Percentiles rank a stretch among this genome's conserved stretches.
These are phyloP conservation scores for Drosophila meridionalis DNA, from an alignment of 2,888 invertebrate genomes.

Conservation along the genomic window DNA sequence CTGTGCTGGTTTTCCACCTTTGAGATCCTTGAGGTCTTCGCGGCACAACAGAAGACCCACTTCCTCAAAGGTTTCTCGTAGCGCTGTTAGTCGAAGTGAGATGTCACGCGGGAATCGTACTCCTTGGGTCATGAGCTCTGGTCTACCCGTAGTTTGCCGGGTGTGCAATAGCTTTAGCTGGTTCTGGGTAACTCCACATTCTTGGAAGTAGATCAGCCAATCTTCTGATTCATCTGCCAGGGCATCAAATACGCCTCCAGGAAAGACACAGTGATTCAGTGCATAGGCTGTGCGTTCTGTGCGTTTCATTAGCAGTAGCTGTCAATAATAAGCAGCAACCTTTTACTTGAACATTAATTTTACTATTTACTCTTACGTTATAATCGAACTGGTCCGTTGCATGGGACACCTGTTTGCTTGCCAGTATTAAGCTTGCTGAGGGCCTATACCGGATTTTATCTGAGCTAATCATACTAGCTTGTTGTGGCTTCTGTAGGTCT, in stretches of 20 bases:
- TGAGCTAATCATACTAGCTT: conserved; percentile 16
- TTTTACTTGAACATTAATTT: not conserved
- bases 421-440: conserved; percentile 76
- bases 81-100: conserved; percentile 92
- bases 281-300: conserved; percentile 89
- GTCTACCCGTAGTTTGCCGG: conserved; percentile 64
- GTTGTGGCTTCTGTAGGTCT: not conserved
- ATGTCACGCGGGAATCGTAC: conserved; percentile 87
- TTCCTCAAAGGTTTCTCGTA: conserved; percentile 96
- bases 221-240: conserved; percentile 88
- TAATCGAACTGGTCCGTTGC: conserved; percentile 55
- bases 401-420: conserved; percentile 32
- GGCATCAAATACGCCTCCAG: conserved; percentile 91
- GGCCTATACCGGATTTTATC: conserved; percentile 57
- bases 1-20: conserved; percentile 73
- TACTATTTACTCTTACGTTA: conserved; percentile 49
- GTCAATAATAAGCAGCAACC: not conserved
- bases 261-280: conserved; percentile 94
- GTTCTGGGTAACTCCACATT: conserved; percentile 86
- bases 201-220: conserved; percentile 89
- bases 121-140: conserved; percentile 83
- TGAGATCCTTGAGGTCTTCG: conserved; percentile 84
- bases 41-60: conserved; percentile 91
- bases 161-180: conserved; percentile 85
- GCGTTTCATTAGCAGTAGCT: conserved; percentile 87